These are phyloP conservation scores for Acrossocheilus fasciatus DNA, from an alignment of 2,797 vertebrate species.

Conservation along the genomic window DNA sequence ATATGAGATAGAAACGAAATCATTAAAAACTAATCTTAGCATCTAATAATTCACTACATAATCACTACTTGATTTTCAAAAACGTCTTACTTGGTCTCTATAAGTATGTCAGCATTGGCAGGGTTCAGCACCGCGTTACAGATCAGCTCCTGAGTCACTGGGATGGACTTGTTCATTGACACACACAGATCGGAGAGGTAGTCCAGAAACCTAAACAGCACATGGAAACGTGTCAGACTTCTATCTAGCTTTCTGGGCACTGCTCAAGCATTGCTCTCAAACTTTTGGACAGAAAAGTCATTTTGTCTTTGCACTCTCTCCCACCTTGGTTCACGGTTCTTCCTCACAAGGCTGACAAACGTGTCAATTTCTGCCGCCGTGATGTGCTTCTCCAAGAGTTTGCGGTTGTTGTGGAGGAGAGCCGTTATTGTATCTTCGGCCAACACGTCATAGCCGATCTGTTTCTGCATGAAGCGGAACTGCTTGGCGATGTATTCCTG, in stretches of 20 bases:
- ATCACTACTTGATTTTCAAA: background rate
- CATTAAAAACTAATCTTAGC: background rate
- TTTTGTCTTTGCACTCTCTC: constrained; percentile 44
- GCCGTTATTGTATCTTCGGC: constrained; percentile 89
- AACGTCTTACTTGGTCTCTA: constrained; percentile 93
- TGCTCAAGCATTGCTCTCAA: background rate
- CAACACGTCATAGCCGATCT: constrained; percentile 89
- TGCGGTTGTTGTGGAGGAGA: constrained; percentile 87
- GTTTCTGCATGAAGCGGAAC: constrained; percentile 92
- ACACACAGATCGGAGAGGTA: constrained; percentile 98
- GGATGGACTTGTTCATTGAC: constrained; percentile 98
- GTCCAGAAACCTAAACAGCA: constrained; percentile 89
- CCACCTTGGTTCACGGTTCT: constrained; percentile 89
- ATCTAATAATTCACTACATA: background rate
- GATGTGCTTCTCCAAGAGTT: constrained; percentile 89
- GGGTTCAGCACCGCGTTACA: constrained; percentile 96
- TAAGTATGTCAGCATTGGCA: constrained; percentile 94
- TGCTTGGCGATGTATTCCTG: constrained; percentile 91
- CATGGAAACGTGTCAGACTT: background rate
- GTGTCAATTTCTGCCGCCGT: constrained; percentile 89
- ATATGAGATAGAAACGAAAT: background rate
- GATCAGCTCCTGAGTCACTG: constrained; percentile 97
- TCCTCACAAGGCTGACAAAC: constrained; percentile 88
- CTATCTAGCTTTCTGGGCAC: background rate
- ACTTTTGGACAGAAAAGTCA: background rate